These are phyloP conservation scores for Manacus vitellinus DNA, from an alignment of 2,113 vertebrate genomes.

Conservation along the genomic window DNA sequence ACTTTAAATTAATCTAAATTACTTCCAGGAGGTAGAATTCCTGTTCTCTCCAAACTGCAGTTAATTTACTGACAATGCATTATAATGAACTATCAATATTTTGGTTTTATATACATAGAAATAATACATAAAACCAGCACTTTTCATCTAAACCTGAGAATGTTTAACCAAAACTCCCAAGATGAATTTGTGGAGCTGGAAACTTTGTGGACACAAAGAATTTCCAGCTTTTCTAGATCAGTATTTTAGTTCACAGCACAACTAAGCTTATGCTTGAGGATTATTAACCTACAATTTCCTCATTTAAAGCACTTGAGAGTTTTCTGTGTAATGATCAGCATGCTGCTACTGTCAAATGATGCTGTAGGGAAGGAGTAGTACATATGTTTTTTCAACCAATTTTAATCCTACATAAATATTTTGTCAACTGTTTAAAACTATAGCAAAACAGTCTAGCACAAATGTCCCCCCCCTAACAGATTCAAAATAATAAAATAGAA, in stretches of 20 bases:
- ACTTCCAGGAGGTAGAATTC: background rate
- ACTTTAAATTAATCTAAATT: background rate
- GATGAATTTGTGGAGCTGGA: background rate
- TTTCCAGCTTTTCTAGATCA: background rate
- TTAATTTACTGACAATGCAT: background rate
- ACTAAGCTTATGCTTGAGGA: background rate
- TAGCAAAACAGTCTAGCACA: background rate
- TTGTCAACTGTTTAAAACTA: background rate
- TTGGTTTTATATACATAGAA: background rate
- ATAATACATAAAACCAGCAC: background rate
- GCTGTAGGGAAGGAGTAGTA: background rate
- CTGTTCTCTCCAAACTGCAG: background rate
- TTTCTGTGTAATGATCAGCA: background rate
- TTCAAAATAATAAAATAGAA: background rate
- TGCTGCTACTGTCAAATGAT: background rate
- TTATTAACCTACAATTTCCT: background rate
- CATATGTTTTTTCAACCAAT: background rate
- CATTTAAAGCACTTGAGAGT: background rate
- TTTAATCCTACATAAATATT: background rate
- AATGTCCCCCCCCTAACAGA: fast-evolving
- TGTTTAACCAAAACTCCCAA: background rate
- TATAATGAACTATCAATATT: background rate
- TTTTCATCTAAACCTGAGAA: background rate
- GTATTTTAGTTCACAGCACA: background rate
- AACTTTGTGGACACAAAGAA: background rate